Conservation (phyloP, 2,113 vertebrate species). For the Phaetusa simplex region DNA sequence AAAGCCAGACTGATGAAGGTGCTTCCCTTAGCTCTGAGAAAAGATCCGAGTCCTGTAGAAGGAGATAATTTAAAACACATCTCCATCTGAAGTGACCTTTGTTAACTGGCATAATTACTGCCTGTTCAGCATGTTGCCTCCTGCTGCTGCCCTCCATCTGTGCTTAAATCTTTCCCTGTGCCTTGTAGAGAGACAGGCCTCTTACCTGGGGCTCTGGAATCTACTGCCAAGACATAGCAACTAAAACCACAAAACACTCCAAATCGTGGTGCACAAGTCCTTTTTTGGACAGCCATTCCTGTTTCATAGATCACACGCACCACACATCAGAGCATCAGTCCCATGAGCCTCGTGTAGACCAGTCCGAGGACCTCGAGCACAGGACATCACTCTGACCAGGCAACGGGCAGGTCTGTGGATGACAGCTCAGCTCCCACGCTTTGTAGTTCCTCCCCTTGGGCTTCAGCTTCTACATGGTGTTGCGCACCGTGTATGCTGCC, state of each 20-base stretch:
- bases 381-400: background rate
- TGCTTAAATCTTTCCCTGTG: background rate
- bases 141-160: background rate
- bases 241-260: background rate
- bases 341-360: background rate
- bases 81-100: background rate
- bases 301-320: background rate
- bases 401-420: background rate
- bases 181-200: background rate
- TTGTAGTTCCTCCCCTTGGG: background rate
- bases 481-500: background rate
- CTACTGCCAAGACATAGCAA: rapidly evolving
- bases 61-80: background rate
- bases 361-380: background rate
- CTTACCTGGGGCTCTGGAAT: background rate
- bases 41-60: background rate
- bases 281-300: background rate
- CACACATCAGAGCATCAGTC: background rate
- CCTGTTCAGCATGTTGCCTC: background rate
- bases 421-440: background rate
- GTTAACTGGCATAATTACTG: background rate
- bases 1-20: background rate
- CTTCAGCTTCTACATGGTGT: background rate
- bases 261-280: background rate
- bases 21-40: background rate